Evolutionary conservation across 2,888 invertebrate species (phyloP), one percentile per base, ranked within the genome.

Genomic region (Dasypolia templi): DNA sequence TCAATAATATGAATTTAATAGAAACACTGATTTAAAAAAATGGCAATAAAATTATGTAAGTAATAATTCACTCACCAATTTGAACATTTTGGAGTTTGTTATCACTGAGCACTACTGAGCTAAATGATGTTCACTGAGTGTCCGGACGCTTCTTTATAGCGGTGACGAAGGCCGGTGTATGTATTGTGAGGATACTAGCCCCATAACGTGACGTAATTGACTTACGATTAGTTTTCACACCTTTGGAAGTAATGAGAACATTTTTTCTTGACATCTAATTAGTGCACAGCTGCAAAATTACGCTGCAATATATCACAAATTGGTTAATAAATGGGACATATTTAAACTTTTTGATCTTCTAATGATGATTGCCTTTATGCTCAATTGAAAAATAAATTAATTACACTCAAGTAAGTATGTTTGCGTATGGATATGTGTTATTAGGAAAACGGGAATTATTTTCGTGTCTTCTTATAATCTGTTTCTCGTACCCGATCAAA

Each of bases 21-120:
- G 59, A 51, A 64, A 42, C 39, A 71, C 64, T 44, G 17, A 29
- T 53, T 32, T 3, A 32, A 53, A 66, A 42, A 53, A 66, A 44
- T 3, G 0, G 14, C 26, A 4, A 62, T 68, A 51, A 62, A 32
- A 32, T 22, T 0, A 51, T 9, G 22, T 46, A 64, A 69, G 29
- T 42, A 64, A 68, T 81, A 83, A 77, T 58, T 42, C 22, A 93
- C 96, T 96, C 77, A 96, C 96, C 90, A 95, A 91, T 88, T 96
- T 96, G 90, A 93, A 94, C 95, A 95, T 94, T 85, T 93, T 91
- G 49, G 35, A 71, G 61, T 72, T 66, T 79, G 77, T 78, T 66
- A 29, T 75, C 75, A 80, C 85, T 68, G 62, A 70, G 72, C 84
- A 83, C 70, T 81, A 73, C 70, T 80, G 80, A 84, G 75, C 80